phyloP scores from a whole-genome alignment of 2,113 vertebrate genomes.

The Ameiurus melas region DNA sequence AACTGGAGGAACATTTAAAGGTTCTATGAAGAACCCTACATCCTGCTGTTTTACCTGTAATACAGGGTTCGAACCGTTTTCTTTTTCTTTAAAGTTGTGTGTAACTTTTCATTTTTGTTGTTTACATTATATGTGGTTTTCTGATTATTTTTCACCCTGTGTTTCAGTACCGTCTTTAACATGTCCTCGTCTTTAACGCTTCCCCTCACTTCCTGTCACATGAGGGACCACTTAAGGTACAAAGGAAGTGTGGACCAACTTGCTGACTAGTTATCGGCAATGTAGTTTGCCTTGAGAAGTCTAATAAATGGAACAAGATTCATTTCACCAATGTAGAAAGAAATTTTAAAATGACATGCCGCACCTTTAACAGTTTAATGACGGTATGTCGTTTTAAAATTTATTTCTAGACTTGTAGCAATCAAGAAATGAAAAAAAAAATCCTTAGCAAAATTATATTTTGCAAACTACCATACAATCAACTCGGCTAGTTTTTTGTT shows the following conservation, averaged over 20 bases:
- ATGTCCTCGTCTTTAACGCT: neutral
- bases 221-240: neutral
- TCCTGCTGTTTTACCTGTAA: constrained; percentile 1
- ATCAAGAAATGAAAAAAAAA: neutral
- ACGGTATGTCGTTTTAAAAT: neutral
- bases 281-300: neutral
- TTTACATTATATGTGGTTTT: neutral
- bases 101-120: neutral
- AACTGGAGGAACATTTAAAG: neutral
- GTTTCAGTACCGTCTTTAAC: neutral
- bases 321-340: neutral
- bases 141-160: neutral
- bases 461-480: neutral
- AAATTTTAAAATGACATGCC: too few species aligned
- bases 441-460: neutral
- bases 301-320: neutral
- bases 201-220: neutral
- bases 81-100: neutral
- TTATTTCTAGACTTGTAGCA: neutral
- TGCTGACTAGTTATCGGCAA: neutral
- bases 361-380: neutral
- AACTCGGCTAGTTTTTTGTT: neutral
- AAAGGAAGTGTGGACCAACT: neutral
- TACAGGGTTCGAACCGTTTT: neutral
- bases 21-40: neutral